Evolutionary conservation across 2,113 vertebrate genomes (phyloP).

Genomic region (Callopanchax toddi): DNA sequence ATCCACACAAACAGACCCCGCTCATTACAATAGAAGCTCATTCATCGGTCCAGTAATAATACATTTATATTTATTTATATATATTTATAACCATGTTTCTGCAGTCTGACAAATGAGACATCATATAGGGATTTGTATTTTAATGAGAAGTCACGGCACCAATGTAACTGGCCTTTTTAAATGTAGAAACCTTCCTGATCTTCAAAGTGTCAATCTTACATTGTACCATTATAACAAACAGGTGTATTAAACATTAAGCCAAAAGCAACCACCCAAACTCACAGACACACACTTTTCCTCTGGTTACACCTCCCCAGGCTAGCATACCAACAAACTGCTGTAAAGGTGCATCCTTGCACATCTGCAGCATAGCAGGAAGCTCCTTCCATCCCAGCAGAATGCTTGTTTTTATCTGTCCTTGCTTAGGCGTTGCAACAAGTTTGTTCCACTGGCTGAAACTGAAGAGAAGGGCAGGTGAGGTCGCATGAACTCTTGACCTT

Average conservation of each 20-base stretch:
- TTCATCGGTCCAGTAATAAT: too few species aligned
- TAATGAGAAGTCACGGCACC: too few species aligned
- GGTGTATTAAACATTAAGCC: slow-evolving; percentile 1
- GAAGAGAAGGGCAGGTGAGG: slow-evolving; percentile 66
- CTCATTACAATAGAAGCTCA: too few species aligned
- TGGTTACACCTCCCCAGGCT: slow-evolving; percentile 42
- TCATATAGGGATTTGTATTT: too few species aligned
- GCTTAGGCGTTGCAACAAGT: slow-evolving; percentile 61
- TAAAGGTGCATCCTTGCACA: slow-evolving; percentile 44
- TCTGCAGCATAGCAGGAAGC: slow-evolving; percentile 24
- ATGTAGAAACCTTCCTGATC: neutral
- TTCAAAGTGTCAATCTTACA: neutral
- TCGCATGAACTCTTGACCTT: slow-evolving; percentile 49
- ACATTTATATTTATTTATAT: too few species aligned
- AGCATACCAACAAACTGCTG: slow-evolving; percentile 19
- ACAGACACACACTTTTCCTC: slow-evolving; percentile 12
- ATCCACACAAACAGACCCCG: too few species aligned
- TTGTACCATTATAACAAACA: too few species aligned
- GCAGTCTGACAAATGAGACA: too few species aligned
- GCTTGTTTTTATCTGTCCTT: slow-evolving; percentile 37
- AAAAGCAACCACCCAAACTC: slow-evolving; percentile 8
- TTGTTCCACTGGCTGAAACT: slow-evolving; percentile 72
- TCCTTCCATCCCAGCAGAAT: slow-evolving; percentile 21
- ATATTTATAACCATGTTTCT: too few species aligned
- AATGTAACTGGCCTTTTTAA: too few species aligned